A percentile compares a stretch with the other conserved stretches of the same genome.
These are phyloP conservation scores for Prunella himalayana DNA, from an alignment of 2,113 vertebrate species.

Conservation along the genomic window DNA sequence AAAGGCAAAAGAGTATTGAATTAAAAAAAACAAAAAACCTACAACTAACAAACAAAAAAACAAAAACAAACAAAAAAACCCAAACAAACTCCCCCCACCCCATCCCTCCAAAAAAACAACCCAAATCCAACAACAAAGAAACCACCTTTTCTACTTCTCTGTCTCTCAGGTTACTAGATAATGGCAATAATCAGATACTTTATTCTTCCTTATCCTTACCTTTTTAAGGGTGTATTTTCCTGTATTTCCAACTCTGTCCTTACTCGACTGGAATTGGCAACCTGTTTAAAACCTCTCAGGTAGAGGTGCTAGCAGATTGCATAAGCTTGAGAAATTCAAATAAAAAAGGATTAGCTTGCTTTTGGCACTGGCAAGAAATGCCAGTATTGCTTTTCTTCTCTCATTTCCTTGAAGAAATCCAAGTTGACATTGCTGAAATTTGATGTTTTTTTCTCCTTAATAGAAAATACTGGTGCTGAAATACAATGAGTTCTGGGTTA, in stretches of 20 bases:
- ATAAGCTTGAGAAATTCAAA: not conserved
- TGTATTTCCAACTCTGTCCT: not conserved
- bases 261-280: not conserved
- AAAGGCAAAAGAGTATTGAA: not conserved
- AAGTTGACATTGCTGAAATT: not conserved
- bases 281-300: not conserved
- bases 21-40: not conserved
- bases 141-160: not conserved
- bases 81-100: not conserved
- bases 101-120: not conserved
- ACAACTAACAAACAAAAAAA: not conserved
- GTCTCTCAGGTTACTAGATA: not conserved
- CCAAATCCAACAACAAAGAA: not conserved
- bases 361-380: not conserved
- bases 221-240: not conserved
- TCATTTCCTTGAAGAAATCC: not conserved
- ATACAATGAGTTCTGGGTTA: not conserved
- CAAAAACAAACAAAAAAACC: no score
- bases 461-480: not conserved
- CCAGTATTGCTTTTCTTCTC: not conserved
- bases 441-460: not conserved
- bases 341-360: not conserved
- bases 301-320: not conserved
- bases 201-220: not conserved
- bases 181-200: not conserved